phyloP scores from a whole-genome alignment of 2,797 vertebrate species.

The Notolepis coatsorum region DNA sequence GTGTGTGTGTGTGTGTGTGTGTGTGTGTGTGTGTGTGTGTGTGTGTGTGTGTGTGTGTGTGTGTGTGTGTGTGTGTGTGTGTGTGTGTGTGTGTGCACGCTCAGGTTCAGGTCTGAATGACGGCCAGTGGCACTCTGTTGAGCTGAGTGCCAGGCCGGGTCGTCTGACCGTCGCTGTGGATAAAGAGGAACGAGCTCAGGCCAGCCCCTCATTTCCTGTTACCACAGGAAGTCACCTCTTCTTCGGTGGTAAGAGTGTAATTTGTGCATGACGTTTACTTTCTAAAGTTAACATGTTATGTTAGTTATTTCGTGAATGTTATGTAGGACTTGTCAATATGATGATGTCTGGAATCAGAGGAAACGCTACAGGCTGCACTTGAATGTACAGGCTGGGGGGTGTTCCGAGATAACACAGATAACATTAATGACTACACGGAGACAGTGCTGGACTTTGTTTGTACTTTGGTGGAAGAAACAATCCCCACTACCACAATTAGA shows the following conservation, averaged over 20 bases:
- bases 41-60: not conserved
- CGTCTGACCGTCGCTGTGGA: conserved; percentile 80
- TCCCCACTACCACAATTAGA: too few relatives aligned
- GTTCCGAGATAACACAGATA: too few relatives aligned
- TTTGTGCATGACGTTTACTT: not conserved
- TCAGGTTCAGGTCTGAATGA: conserved; percentile 80
- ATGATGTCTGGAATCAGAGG: too few relatives aligned
- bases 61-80: conserved; percentile 1
- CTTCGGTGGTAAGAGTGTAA: conserved; percentile 81
- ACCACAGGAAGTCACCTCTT: conserved; percentile 74
- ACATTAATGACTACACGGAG: too few relatives aligned
- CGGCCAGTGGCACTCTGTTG: conserved; percentile 84
- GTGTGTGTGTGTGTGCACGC: conserved; percentile 24
- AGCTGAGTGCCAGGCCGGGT: conserved; percentile 78
- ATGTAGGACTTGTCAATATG: too few relatives aligned
- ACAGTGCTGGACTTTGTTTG: too few relatives aligned
- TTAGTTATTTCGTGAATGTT: conserved; percentile 21
- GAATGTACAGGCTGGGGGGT: too few relatives aligned
- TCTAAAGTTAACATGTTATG: too few relatives aligned
- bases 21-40: not conserved
- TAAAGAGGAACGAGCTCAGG: conserved; percentile 62
- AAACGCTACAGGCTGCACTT: too few relatives aligned
- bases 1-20: not conserved
- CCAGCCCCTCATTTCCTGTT: conserved; percentile 67
- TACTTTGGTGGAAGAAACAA: too few relatives aligned